Conservation (phyloP, 2,113 vertebrate species). For the Rattus rattus region DNA sequence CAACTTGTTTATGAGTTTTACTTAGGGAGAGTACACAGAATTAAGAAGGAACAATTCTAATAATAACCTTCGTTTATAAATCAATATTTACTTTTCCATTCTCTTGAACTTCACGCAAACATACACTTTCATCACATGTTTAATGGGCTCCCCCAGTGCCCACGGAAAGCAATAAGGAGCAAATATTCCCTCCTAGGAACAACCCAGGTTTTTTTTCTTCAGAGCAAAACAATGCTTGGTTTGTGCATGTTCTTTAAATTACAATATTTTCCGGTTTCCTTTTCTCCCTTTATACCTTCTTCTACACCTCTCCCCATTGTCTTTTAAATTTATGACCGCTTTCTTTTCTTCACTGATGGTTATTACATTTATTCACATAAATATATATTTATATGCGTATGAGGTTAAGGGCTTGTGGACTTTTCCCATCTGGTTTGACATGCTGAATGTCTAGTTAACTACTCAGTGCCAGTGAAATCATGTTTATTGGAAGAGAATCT, state of each 20-base stretch:
- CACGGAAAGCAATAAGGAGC: neutral
- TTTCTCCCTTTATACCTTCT: neutral
- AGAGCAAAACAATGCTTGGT: neutral
- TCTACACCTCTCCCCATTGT: neutral
- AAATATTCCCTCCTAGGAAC: neutral
- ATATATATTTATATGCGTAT: neutral
- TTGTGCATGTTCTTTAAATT: neutral
- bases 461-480: neutral
- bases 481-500: neutral
- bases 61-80: neutral
- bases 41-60: neutral
- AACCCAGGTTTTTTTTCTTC: neutral
- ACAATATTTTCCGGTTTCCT: rapidly evolving
- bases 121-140: neutral
- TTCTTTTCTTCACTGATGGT: neutral
- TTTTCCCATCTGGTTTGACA: neutral
- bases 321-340: neutral
- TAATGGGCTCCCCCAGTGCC: no score
- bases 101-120: neutral
- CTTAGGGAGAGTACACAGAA: neutral
- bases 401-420: neutral
- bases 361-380: neutral
- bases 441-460: neutral
- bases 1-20: neutral
- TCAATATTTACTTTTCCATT: neutral